Evolutionary conservation across 2,797 vertebrate species (phyloP).

Genomic region (Coregonus ussuriensis): DNA sequence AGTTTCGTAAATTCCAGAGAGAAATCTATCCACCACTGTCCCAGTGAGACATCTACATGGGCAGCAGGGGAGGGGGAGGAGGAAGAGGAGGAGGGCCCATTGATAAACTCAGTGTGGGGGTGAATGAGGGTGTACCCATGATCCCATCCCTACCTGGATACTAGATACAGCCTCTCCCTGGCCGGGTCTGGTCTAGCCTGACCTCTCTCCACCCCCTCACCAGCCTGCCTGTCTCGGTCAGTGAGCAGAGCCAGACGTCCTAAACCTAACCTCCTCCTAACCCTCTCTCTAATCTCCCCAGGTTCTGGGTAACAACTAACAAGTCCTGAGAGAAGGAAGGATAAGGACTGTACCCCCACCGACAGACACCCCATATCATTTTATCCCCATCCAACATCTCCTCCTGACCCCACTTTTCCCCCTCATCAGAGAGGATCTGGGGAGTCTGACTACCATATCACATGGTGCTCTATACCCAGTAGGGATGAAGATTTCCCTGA

Average conservation of each 20-base stretch:
- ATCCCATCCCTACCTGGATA: neutral
- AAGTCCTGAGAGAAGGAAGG: slow-evolving; percentile 53
- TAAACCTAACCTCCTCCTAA: neutral
- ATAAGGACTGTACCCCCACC: slow-evolving; percentile 51
- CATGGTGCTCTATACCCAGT: neutral
- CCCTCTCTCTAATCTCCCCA: slow-evolving; percentile 58
- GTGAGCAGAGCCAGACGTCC: slow-evolving; percentile 47
- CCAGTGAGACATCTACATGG: neutral
- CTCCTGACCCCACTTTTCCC: slow-evolving; percentile 3
- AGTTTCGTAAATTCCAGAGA: neutral
- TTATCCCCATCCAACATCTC: neutral
- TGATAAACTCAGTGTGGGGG: neutral
- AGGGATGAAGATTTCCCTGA: too few relatives aligned
- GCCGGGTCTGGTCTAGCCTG: neutral
- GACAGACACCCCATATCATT: neutral
- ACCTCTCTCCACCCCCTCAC: neutral
- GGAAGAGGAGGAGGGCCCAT: neutral
- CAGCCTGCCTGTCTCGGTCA: slow-evolving; percentile 13
- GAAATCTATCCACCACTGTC: neutral
- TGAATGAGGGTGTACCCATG: neutral
- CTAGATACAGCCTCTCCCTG: neutral
- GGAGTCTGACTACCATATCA: slow-evolving; percentile 4
- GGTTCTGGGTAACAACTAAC: slow-evolving; percentile 64
- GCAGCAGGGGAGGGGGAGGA: neutral
- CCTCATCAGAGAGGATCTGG: neutral